phyloP scores from a whole-genome alignment of 2,888 invertebrate genomes.

The Rapana venosa region DNA sequence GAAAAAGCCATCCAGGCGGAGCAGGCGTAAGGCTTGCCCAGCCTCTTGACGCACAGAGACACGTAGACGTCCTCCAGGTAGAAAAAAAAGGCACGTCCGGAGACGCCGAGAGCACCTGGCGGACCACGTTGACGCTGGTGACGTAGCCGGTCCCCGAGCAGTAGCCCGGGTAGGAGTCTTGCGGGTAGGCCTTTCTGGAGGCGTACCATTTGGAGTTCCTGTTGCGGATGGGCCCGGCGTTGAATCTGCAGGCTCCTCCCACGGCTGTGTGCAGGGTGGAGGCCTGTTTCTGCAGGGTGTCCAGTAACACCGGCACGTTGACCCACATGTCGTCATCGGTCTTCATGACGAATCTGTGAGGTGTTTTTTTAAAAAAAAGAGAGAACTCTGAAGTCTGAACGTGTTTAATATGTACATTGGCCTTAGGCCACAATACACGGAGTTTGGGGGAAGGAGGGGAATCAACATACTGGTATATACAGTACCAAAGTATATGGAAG shows the following conservation, averaged over 20 bases:
- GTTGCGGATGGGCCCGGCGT: conserved; percentile 56
- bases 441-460: too few relatives aligned
- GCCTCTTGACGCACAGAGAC: conserved; percentile 58
- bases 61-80: conserved; percentile 70
- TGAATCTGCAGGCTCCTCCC: conserved; percentile 54
- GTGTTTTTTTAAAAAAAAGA: too few relatives aligned
- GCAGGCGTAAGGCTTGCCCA: conserved; percentile 52
- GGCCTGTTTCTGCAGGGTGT: conserved; percentile 22
- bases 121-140: conserved; percentile 59
- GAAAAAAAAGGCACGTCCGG: conserved; percentile 66
- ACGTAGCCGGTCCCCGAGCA: conserved; percentile 69
- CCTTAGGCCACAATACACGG: too few relatives aligned
- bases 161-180: conserved; percentile 62
- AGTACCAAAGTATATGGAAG: too few relatives aligned
- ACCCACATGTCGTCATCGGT: conserved; percentile 69
- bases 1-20: conserved; percentile 57
- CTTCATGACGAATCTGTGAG: conserved; percentile 56
- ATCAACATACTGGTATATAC: too few relatives aligned
- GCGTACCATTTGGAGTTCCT: conserved; percentile 67
- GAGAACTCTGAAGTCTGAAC: too few relatives aligned
- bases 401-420: too few relatives aligned
- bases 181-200: conserved; percentile 59
- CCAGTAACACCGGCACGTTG: conserved; percentile 46
- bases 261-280: conserved; percentile 50
- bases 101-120: conserved; percentile 58